Conservation (phyloP, 2,888 invertebrate genomes). For the Teleiodes luculella region DNA sequence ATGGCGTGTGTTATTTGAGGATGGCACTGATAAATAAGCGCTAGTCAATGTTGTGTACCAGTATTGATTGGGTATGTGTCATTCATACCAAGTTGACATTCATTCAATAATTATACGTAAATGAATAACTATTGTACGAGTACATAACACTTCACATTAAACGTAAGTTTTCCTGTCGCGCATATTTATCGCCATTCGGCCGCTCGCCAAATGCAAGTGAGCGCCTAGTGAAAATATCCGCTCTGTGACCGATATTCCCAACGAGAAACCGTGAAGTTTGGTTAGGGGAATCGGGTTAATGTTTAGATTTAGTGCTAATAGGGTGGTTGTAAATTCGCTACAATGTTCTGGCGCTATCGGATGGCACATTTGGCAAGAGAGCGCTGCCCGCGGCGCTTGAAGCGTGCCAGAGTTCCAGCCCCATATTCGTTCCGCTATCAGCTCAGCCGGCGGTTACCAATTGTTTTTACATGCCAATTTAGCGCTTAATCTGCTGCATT, state of each 20-base stretch:
- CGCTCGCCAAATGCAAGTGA: slow-evolving; percentile 37
- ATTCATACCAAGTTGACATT: no score
- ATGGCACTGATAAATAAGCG: no score
- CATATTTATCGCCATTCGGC: slow-evolving; percentile 12
- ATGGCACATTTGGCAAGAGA: slow-evolving; percentile 74
- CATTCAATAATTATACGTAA: no score
- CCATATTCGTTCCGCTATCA: slow-evolving; percentile 61
- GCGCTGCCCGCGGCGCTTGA: slow-evolving; percentile 47
- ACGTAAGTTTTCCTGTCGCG: background rate
- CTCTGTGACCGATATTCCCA: slow-evolving; percentile 60
- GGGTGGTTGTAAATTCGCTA: slow-evolving; percentile 73
- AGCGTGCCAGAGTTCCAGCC: slow-evolving; percentile 35
- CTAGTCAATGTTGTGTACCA: no score
- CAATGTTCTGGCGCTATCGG: slow-evolving; percentile 75
- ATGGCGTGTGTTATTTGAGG: no score
- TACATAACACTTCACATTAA: no score
- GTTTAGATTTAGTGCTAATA: slow-evolving; percentile 79
- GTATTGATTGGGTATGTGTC: no score
- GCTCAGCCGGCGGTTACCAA: slow-evolving; percentile 53
- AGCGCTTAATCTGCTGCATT: background rate
- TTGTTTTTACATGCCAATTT: slow-evolving; percentile 53
- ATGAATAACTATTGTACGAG: no score
- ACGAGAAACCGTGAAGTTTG: slow-evolving; percentile 63
- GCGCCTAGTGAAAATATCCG: slow-evolving; percentile 49
- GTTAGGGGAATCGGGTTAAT: slow-evolving; percentile 75